A percentile compares a stretch with the other conserved stretches of the same genome.
Conservation (phyloP, 35 echinoderm and acorn worm species). For the Ophiothrix spiculata region DNA sequence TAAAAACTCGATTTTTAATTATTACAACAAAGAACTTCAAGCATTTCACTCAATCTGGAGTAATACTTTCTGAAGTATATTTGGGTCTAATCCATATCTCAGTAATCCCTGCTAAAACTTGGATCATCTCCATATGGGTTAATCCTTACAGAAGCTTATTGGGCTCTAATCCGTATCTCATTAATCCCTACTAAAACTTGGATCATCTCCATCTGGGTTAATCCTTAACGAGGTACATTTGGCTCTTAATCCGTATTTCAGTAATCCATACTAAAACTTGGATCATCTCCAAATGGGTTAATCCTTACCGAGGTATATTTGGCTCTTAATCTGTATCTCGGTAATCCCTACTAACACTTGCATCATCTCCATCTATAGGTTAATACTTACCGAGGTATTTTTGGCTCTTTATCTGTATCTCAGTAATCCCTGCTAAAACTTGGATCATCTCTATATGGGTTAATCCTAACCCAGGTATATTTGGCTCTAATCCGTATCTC, state of each 20-base stretch:
- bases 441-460: too few relatives aligned
- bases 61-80: not conserved
- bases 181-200: too few relatives aligned
- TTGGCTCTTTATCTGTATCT: too few relatives aligned
- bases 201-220: too few relatives aligned
- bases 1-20: too few relatives aligned
- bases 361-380: constrained; percentile 25
- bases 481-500: constrained; percentile 68
- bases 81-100: not conserved
- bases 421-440: too few relatives aligned
- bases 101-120: not conserved
- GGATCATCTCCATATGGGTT: not conserved
- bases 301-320: constrained; percentile 66
- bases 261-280: not conserved
- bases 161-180: too few relatives aligned
- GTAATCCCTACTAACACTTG: constrained; percentile 42
- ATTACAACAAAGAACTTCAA: too few relatives aligned
- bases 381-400: too few relatives aligned
- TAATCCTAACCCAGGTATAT: too few relatives aligned
- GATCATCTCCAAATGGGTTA: not conserved
- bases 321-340: constrained; percentile 62
- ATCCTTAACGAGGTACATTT: not conserved
- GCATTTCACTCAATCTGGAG: too few relatives aligned
- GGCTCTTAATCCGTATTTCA: not conserved
- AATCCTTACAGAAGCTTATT: too few relatives aligned